These are phyloP conservation scores for Mohoua ochrocephala DNA, from an alignment of 2,113 vertebrate species.

Conservation along the genomic window DNA sequence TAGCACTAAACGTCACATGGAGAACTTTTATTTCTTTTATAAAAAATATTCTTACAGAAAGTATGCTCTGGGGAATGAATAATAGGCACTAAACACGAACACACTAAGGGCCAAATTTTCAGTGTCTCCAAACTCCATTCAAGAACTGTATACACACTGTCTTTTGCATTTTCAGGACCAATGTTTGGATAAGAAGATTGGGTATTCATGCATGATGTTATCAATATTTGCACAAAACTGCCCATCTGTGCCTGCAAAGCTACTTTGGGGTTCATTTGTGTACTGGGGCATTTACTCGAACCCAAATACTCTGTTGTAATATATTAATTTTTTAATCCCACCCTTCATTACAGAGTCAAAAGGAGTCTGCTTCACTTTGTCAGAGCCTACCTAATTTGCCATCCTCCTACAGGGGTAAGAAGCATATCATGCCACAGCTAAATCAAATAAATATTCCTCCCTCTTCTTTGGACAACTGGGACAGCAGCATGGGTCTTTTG, in stretches of 20 bases:
- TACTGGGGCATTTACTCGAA: neutral
- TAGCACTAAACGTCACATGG: neutral
- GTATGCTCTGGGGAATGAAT: neutral
- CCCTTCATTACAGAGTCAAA: neutral
- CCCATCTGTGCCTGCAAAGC: neutral
- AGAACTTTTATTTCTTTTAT: neutral
- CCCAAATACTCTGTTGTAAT: neutral
- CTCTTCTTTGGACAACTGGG: neutral
- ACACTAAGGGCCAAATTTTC: neutral
- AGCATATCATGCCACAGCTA: neutral
- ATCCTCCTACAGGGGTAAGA: neutral
- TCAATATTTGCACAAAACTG: neutral
- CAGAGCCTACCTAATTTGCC: neutral
- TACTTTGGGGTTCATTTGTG: neutral
- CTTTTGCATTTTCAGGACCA: neutral
- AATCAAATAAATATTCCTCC: neutral
- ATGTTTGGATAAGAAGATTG: neutral
- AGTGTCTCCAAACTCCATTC: neutral
- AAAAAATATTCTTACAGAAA: neutral
- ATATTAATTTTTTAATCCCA: neutral
- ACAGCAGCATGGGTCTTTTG: accelerated
- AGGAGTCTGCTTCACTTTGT: neutral
- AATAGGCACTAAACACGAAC: neutral
- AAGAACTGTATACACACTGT: neutral
- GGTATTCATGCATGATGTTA: neutral